Evolutionary conservation across 2,888 invertebrate species (phyloP).

Genomic region (Epirrita christyi): DNA sequence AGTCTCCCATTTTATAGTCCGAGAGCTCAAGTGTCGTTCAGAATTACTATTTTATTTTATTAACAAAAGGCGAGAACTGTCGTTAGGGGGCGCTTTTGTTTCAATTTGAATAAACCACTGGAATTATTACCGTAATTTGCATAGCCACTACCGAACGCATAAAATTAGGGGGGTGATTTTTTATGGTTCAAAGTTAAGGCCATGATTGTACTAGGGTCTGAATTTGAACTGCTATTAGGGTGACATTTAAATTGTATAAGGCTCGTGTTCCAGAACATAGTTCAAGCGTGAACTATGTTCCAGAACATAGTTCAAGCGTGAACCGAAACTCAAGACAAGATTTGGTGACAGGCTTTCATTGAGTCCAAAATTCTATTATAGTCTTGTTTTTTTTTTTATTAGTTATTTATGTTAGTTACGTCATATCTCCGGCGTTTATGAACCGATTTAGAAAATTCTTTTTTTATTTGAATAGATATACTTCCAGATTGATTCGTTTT

Average conservation of each 20-base stretch:
- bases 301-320: too few relatives aligned
- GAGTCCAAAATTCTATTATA: too few relatives aligned
- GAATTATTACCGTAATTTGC: conserved; percentile 73
- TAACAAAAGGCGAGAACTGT: conserved; percentile 72
- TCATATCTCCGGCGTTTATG: too few relatives aligned
- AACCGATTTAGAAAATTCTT: too few relatives aligned
- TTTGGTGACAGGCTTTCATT: too few relatives aligned
- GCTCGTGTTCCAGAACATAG: too few relatives aligned
- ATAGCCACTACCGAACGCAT: conserved; percentile 53
- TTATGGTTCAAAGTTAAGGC: conserved; percentile 43
- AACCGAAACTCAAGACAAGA: too few relatives aligned
- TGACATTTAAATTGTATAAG: not conserved
- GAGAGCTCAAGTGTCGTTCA: conserved; percentile 69
- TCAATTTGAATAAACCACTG: conserved; percentile 68
- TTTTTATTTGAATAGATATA: too few relatives aligned
- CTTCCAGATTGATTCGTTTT: too few relatives aligned
- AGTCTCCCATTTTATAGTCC: conserved; percentile 53
- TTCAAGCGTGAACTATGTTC: too few relatives aligned
- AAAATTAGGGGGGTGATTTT: conserved; percentile 53
- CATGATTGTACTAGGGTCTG: conserved; percentile 16
- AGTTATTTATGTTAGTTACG: too few relatives aligned
- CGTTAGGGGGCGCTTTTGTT: conserved; percentile 73
- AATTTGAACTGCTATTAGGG: not conserved
- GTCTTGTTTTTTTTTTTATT: too few relatives aligned
- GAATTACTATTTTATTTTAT: conserved; percentile 75